phyloP scores from a whole-genome alignment of 2,797 vertebrate species.

The Aphelocoma californica region DNA sequence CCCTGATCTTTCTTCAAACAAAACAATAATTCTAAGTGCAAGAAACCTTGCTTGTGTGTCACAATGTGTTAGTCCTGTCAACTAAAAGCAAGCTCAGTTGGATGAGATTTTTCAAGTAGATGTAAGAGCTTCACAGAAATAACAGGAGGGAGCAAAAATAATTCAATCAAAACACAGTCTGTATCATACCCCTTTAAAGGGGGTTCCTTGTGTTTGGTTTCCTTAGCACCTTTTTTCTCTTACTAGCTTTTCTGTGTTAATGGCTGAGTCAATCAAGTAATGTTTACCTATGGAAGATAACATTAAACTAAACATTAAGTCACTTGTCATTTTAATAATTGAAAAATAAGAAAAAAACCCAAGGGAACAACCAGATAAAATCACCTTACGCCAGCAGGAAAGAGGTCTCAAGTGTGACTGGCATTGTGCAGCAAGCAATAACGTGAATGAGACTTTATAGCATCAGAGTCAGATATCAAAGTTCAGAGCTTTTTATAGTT shows the following conservation, averaged over 20 bases:
- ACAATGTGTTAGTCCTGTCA: not conserved
- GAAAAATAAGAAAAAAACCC: not conserved
- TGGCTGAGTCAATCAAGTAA: not conserved
- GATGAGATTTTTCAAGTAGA: conserved; percentile 31
- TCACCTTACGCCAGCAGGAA: not conserved
- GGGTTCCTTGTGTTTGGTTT: not conserved
- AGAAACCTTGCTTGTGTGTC: not conserved
- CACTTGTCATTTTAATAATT: not conserved
- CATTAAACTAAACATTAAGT: not conserved
- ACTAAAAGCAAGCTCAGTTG: not conserved
- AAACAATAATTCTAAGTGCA: not conserved
- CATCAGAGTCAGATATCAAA: not conserved
- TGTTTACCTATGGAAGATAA: not conserved
- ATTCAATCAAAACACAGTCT: not conserved
- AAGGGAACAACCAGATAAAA: not conserved
- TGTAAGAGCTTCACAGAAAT: not conserved
- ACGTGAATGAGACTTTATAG: not conserved
- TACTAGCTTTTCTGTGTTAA: not conserved
- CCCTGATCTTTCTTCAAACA: not conserved
- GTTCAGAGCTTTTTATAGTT: not conserved
- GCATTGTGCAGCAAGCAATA: not conserved
- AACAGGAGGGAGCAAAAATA: not conserved
- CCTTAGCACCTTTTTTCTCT: not conserved
- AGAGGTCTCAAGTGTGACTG: not conserved
- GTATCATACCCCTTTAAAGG: not conserved